Base-by-base conservation (phyloP, 2,888 invertebrate genomes). In the Erebia palarica region DNA sequence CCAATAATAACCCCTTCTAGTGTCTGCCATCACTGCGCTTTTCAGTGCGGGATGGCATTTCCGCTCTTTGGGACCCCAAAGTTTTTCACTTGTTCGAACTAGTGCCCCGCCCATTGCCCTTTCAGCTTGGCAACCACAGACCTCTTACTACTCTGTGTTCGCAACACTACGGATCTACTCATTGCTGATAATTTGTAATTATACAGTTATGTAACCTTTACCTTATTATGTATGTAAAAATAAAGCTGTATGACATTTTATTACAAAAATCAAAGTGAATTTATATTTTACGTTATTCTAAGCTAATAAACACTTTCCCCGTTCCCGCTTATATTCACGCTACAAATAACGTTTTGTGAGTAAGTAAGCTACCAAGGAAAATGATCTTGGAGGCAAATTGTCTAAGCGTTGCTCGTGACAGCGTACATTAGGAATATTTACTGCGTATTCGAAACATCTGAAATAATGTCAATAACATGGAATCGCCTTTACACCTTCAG, bases 401-500 rank as follows among this genome's bases (percentile, higher is more conserved):
- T 74, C 75, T 73, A 69, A 75, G 72, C 71, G 60, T 68, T 76
- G 76, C 66, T 70, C 61, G 66, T 76, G 76, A 76, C 76, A 76
- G 75, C 72, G 65, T 58, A 70, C 75, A 75, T 76, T 75, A 76
- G 72, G 70, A 61, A 76, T 76, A 76, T 75, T 75, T 74, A 76
- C 74, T 72, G 64, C 69, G 49, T 74, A 74, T 75, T 75, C 74
- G 75, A 73, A 73, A 75, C 73, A 75, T 67, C 73, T 69, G 76
- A 75, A 72, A 76, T 75, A 75, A 76, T 74, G 76, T 75, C 76
- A 72, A 76, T 76, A 76, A 66, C 76, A 76, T 73, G 69, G 57
- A 57, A 21, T 11, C 8, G 47, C 53, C 11, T 36, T 73, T 69
- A 59, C 44, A 71, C 63, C 44, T 7, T 49, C 36, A 55, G n/a